A percentile compares a stretch with the other conserved stretches of the same genome.
phyloP scores from a whole-genome alignment of 2,113 vertebrate genomes.

The Amblyornis subalaris region DNA sequence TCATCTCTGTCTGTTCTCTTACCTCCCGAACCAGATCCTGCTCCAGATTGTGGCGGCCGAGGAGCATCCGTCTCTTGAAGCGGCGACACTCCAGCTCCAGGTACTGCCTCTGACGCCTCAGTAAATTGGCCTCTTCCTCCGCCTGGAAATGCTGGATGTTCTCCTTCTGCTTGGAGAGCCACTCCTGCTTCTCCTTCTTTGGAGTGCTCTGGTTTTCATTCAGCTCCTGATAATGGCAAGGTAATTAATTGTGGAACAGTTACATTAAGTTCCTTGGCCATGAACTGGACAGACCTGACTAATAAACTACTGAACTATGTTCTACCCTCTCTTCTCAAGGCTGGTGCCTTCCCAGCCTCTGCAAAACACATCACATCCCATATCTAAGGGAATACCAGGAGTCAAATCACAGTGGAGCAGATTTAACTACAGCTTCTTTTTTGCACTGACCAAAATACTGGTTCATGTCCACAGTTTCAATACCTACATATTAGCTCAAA shows the following conservation, averaged over 20 bases:
- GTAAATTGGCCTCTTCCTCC: conserved; percentile 94
- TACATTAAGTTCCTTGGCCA: background rate
- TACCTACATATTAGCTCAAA: background rate
- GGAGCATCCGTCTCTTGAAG: conserved; percentile 94
- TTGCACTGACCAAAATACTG: background rate
- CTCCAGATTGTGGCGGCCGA: conserved; percentile 93
- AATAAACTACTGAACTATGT: background rate
- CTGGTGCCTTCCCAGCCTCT: background rate
- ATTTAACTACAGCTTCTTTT: background rate
- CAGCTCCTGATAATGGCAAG: conserved; percentile 79
- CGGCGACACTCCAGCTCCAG: conserved; percentile 94
- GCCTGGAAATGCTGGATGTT: conserved; percentile 98
- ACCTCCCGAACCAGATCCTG: conserved; percentile 96
- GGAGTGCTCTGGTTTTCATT: conserved; percentile 99
- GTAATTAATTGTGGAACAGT: conserved; percentile 17
- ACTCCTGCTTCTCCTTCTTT: conserved; percentile 98
- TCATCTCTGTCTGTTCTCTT: background rate
- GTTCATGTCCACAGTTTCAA: background rate
- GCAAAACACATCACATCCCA: background rate
- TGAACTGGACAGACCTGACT: background rate
- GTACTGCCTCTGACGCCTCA: conserved; percentile 92
- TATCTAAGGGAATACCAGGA: background rate
- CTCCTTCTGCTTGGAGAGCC: conserved; percentile 98
- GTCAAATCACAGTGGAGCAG: background rate
- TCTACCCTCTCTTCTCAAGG: background rate